A percentile compares a stretch with the other conserved stretches of the same genome.
These are phyloP conservation scores for Megathymus violae DNA, from an alignment of 1,140 invertebrate genomes.

Conservation along the genomic window DNA sequence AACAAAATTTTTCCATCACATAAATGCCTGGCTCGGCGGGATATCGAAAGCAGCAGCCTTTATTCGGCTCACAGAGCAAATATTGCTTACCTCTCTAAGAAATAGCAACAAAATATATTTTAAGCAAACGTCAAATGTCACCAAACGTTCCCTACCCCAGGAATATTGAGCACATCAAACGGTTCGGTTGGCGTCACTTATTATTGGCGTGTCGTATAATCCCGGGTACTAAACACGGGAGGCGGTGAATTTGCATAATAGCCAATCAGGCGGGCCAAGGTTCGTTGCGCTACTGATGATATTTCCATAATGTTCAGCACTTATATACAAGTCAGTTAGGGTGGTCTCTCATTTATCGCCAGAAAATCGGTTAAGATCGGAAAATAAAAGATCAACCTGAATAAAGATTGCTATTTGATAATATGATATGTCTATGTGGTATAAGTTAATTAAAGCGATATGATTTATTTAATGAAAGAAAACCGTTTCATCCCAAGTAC, in stretches of 20 bases:
- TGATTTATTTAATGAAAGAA: no score
- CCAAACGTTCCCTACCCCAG: constrained; percentile 12
- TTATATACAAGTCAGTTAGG: constrained; percentile 16
- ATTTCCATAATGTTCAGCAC: constrained; percentile 20
- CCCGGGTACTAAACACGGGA: constrained; percentile 32
- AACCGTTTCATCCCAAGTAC: no score
- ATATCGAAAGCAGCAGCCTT: no score
- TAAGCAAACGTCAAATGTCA: neutral
- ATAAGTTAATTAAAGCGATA: no score
- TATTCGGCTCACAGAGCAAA: no score
- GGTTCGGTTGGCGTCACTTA: constrained; percentile 41
- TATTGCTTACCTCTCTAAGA: no score
- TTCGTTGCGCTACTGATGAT: constrained; percentile 25
- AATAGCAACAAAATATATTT: no score
- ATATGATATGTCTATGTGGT: no score
- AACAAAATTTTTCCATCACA: no score
- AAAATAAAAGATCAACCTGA: no score
- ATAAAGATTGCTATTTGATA: no score
- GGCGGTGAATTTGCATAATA: constrained; percentile 58
- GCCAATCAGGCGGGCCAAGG: constrained; percentile 50
- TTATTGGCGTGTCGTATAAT: constrained; percentile 40
- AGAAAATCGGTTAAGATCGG: neutral
- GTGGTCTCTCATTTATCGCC: neutral
- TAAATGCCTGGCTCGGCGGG: no score
- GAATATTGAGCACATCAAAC: constrained; percentile 5